Base-by-base conservation (phyloP, 2,113 vertebrate species). In the Ptychochromis oligacanthus region DNA sequence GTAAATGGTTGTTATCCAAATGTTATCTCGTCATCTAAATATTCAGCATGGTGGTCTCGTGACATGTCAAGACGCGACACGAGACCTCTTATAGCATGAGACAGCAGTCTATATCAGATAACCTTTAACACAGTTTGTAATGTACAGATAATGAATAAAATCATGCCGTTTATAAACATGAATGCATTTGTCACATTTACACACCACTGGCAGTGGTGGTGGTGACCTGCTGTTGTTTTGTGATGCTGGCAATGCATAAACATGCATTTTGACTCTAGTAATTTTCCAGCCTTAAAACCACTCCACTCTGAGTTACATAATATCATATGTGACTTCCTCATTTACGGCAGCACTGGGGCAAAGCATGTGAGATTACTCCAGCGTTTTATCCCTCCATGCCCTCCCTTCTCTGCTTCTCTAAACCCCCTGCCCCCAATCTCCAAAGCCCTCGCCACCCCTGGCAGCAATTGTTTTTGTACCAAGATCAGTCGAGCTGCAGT, bases 241-340 rank as follows among this genome's bases (percentile, higher is more conserved):
- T 87, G 85, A 83, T 82, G 72, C 11, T 28, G 43, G 34, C 58
- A 70, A 46, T 2, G 76, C 80, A 83, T 76, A 84, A 91, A 89
- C 89, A 88, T 59, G 28, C 67, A 58, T 5, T 4, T 52, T 78
- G 65, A 87, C 81, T 86, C 70, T 79, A 84, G 91, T 94, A 89
- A 90, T 92, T 95, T 95, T 92, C 92, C 92, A 90, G 89, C 84
- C 61, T 91, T 77, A 86, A 80, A 90, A 85, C 88, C 61, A 13
- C 26, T 75, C 46, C 64, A 28, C 58, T 80, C 81, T 67, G 5
- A 2, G 84, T 95, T 94, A 90, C 84, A 58, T 93, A 94, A 94
- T 76, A 82, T 83, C 15, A 52, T 90, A 86, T 86, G 87, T 84
- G 82, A 91, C 91, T 92, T 91, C 81, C 87, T 88, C 86, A 81